Evolutionary conservation across 2,113 vertebrate species (phyloP).

Genomic region (Strix aluco): DNA sequence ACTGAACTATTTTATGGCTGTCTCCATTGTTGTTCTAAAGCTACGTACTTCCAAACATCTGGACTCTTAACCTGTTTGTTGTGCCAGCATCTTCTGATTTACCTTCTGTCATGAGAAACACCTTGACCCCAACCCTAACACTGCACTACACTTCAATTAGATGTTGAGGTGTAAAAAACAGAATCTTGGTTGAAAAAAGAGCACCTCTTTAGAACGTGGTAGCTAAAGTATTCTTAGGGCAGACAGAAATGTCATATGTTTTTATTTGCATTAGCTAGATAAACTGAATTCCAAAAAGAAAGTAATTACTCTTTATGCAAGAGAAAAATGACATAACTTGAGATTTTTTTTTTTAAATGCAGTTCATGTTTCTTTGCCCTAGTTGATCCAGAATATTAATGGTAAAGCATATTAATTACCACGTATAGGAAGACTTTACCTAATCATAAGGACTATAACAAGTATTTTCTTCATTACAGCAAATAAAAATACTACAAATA

Average conservation of each 20-base stretch:
- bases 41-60: not conserved
- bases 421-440: not conserved
- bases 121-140: not conserved
- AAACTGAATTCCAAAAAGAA: not conserved
- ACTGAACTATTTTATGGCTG: not conserved
- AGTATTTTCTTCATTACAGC: not conserved
- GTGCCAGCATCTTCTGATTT: constrained; percentile 23
- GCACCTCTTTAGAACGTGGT: not conserved
- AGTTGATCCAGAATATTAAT: not conserved
- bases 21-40: not conserved
- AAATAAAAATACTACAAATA: not conserved
- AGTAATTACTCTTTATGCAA: not conserved
- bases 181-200: not conserved
- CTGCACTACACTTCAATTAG: not conserved
- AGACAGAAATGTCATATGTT: not conserved
- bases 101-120: constrained; percentile 6
- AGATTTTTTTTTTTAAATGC: not conserved
- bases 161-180: constrained; percentile 31
- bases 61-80: constrained; percentile 26
- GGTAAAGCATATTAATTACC: not conserved
- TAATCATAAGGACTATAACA: not conserved
- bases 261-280: not conserved
- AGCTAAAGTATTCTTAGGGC: not conserved
- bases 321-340: not conserved
- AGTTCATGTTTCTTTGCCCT: not conserved